phyloP scores from a whole-genome alignment of 2,113 vertebrate genomes.

The Sceloporus undulatus region DNA sequence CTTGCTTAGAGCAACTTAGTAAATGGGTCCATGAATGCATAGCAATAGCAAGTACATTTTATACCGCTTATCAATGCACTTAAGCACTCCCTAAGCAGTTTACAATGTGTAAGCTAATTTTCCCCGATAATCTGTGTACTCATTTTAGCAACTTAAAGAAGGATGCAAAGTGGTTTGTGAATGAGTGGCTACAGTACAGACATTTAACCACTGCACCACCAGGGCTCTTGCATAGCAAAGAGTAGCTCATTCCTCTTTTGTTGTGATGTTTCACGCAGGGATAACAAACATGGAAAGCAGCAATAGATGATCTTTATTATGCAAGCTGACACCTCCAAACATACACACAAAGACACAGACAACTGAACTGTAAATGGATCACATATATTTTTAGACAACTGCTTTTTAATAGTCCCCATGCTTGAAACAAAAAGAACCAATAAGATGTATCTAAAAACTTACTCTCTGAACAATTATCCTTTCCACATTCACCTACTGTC shows the following conservation, averaged over 20 bases:
- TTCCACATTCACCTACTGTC: neutral
- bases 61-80: no score
- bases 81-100: no score
- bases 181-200: no score
- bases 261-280: neutral
- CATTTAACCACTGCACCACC: no score
- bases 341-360: neutral
- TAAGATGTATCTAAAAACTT: neutral
- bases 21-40: neutral
- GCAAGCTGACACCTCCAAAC: neutral
- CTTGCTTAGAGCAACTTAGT: slow-evolving; percentile 19
- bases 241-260: rapidly evolving
- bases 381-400: neutral
- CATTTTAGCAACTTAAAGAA: no score
- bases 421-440: neutral
- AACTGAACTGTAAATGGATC: neutral
- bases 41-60: neutral
- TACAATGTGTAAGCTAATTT: no score
- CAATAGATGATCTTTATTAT: slow-evolving; percentile 42
- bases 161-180: no score
- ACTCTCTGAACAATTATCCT: neutral
- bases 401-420: slow-evolving; percentile 4
- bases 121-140: no score
- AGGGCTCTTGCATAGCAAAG: neutral
- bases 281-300: slow-evolving; percentile 3